Conservation (phyloP, 2,797 vertebrate genomes). For the Kryptolebias ocellatus region DNA sequence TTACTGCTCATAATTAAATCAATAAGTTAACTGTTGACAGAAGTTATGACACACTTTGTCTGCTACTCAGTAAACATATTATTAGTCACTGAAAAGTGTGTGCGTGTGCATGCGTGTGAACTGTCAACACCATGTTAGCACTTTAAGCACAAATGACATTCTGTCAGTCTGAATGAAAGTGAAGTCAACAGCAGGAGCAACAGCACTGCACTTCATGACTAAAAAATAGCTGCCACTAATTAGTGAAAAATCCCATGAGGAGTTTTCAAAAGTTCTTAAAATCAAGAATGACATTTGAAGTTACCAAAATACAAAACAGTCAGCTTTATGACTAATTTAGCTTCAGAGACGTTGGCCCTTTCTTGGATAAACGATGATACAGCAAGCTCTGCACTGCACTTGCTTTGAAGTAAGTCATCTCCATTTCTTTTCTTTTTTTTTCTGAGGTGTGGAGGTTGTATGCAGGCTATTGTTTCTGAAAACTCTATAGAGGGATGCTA, state of each 20-base stretch:
- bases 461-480: slow-evolving; percentile 29
- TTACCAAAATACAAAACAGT: slow-evolving; percentile 4
- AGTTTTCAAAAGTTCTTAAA: slow-evolving; percentile 37
- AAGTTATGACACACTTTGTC: slow-evolving; percentile 9
- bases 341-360: slow-evolving; percentile 8
- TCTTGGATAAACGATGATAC: slow-evolving; percentile 5
- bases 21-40: slow-evolving; percentile 5
- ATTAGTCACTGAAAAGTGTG: slow-evolving; percentile 10
- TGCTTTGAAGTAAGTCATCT: slow-evolving; percentile 10
- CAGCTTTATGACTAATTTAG: slow-evolving; percentile 8
- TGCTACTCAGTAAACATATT: slow-evolving; percentile 22
- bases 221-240: slow-evolving; percentile 55
- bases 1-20: not conserved
- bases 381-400: slow-evolving; percentile 7
- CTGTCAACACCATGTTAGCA: slow-evolving; percentile 55
- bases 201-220: slow-evolving; percentile 25
- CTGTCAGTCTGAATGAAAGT: slow-evolving; percentile 57
- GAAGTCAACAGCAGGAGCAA: slow-evolving; percentile 41
- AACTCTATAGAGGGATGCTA: slow-evolving; percentile 24
- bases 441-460: slow-evolving; percentile 34
- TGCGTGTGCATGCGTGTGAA: slow-evolving; percentile 12
- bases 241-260: slow-evolving; percentile 44
- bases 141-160: slow-evolving; percentile 52
- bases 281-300: slow-evolving; percentile 19
- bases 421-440: slow-evolving; percentile 25